Evolutionary conservation across 2,113 vertebrate genomes (phyloP), one percentile per base, ranked within the genome.

Genomic region (Nothobranchius furzeri): DNA sequence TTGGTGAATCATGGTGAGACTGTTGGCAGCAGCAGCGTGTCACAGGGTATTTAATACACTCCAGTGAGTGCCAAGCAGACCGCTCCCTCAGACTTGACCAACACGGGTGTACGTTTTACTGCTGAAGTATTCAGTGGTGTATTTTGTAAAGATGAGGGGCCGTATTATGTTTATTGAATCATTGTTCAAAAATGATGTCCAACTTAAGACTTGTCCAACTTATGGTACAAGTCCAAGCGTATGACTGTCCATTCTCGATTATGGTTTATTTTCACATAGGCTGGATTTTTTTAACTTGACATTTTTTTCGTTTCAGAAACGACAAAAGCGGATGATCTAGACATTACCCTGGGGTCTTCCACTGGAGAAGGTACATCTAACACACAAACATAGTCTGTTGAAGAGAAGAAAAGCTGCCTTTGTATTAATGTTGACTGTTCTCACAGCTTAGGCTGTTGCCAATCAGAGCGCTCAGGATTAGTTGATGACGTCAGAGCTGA

Each of bases 241-340:
- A 40, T 30, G 52, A 8, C 9, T 40, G 1, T 40, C 68, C 51
- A 55, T 4, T 37, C 56, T 45, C 25, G 14, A 24, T 7, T 63
- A 10, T 40, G 3, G 0, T 61, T 49, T 50, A 4, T 42, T 52
- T 54, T 4, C 5, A 1, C 12, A 68, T 9, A 55, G 49, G 17
- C 8, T 0, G 2, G 11, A 8, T 36, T 45, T 15, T 40, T 62
- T 64, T 56, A 57, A 74, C 30, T 9, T 9, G 17, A 15, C 12
- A 6, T n/a, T 36, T 56, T 17, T 77, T 56, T 68, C 15, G 0
- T 90, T 90, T 67, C 79, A 94, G 91, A 89, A 78, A 85, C 63
- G 62, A 78, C 79, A 49, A 83, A 85, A 87, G 85, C 61, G 89
- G 73, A 92, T 93, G 92, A 88, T 89, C 74, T 92, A 92, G 77